Evolutionary conservation across 2,888 invertebrate species (phyloP), one percentile per base, ranked within the genome.

Genomic region (Chloroclysta siterata): DNA sequence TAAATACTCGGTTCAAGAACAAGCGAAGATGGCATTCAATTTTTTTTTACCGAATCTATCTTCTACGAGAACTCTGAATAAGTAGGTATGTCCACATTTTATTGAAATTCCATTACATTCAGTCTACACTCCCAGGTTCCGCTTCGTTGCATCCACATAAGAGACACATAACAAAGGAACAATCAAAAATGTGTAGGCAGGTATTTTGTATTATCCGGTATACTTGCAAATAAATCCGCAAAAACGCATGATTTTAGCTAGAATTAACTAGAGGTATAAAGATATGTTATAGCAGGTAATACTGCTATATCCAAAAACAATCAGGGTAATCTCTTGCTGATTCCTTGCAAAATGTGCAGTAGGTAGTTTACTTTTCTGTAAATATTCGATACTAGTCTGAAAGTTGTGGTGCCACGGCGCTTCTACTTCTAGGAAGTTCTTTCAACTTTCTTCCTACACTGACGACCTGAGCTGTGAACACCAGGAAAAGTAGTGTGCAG

Each of bases 71-170:
- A 14, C 29, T 28, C n/a, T 33, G 14, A 41, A 28, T 7, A 14
- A 44, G 54, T 55, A 36, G 10, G 33, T n/a, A n/a, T n/a, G n/a
- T 36, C n/a, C 44, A 47, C 42, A 44, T 60, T 59, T 48, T 51
- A 47, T 53, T 64, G 33, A 60, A 52, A 55, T 51, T 59, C 46
- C 52, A 63, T 58, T 61, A 62, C 62, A 60, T 67, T 66, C 54
- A 46, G 50, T 44, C 54, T 60, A 64, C 69, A 63, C 67, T 69
- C 69, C 71, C 69, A 69, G 58, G 68, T 69, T 69, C 64, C 53
- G 71, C 65, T 44, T 52, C 51, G 68, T 22, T 56, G 66, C 62
- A 58, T 59, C 48, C 41, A 53, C 41, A 22, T 64, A 65, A 61
- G 64, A 55, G 53, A 54, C 66, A 57, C 59, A 64, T 63, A 65